A percentile compares a stretch with the other conserved stretches of the same genome.
Evolutionary conservation across 2,797 vertebrate species (phyloP).

Genomic region (Argyrosomus regius): DNA sequence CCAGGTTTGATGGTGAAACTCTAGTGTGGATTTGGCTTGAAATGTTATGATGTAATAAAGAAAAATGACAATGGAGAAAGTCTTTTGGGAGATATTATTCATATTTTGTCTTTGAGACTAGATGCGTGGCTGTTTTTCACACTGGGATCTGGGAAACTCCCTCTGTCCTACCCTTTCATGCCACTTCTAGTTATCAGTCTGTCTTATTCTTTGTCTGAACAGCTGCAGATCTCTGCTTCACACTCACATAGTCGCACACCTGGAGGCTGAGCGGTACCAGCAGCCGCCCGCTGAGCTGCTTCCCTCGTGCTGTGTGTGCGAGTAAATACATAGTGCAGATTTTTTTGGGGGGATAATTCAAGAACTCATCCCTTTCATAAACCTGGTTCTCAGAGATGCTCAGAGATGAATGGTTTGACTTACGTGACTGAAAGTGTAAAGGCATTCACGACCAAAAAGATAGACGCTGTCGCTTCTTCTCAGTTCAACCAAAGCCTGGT

Average conservation of each 20-base stretch:
- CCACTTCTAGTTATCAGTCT: neutral
- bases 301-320: neutral
- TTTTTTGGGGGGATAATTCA: neutral
- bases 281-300: slow-evolving; percentile 8
- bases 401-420: slow-evolving; percentile 18
- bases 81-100: neutral
- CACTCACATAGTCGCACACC: slow-evolving; percentile 2
- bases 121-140: neutral
- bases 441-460: slow-evolving; percentile 8
- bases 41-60: neutral
- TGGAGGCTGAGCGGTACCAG: neutral
- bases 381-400: slow-evolving; percentile 26
- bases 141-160: neutral
- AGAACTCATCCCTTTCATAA: slow-evolving; percentile 22
- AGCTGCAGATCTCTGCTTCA: neutral
- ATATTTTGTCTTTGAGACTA: neutral
- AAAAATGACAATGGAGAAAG: neutral
- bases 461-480: slow-evolving; percentile 16
- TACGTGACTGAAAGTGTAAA: neutral
- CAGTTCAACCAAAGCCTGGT: slow-evolving; percentile 19
- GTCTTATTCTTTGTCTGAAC: neutral
- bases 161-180: neutral
- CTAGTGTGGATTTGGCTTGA: neutral
- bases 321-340: neutral
- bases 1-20: too few relatives aligned